These are phyloP conservation scores for Beris chalybata DNA, from an alignment of 2,888 invertebrate species.

Conservation along the genomic window DNA sequence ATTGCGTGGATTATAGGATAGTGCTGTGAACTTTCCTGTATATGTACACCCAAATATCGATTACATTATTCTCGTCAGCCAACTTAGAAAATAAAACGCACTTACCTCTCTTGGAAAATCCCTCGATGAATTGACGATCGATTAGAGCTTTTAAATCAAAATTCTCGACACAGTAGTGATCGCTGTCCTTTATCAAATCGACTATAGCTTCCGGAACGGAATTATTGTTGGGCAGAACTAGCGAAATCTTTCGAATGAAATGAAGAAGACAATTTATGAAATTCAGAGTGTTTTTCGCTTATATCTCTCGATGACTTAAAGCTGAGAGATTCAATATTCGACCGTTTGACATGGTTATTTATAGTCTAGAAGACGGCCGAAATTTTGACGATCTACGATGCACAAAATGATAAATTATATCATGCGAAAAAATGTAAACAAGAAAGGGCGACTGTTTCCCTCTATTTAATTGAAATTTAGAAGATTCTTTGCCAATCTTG, in stretches of 20 bases:
- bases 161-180: conserved; percentile 60
- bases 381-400: not conserved
- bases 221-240: conserved; percentile 59
- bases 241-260: conserved; percentile 56
- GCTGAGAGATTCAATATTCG: not conserved
- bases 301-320: not conserved
- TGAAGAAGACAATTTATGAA: conserved; percentile 43
- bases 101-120: conserved; percentile 62
- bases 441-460: not conserved
- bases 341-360: conserved; percentile 23
- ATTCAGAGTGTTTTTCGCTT: not conserved
- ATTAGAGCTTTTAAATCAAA: conserved; percentile 57
- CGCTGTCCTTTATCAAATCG: conserved; percentile 56
- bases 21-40: conserved; percentile 57
- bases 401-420: not conserved
- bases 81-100: conserved; percentile 25
- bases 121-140: conserved; percentile 58
- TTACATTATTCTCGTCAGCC: not conserved
- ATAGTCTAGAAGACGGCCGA: conserved; percentile 11
- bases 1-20: conserved; percentile 52
- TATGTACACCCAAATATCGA: conserved; percentile 43
- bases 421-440: no score
- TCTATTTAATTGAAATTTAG: no score
- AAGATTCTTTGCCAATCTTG: no score
- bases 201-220: conserved; percentile 41